These are phyloP conservation scores for Diacarnus erythraeanus DNA, from an alignment of 37 sponge, comb jelly and placozoan genomes.

Conservation along the genomic window DNA sequence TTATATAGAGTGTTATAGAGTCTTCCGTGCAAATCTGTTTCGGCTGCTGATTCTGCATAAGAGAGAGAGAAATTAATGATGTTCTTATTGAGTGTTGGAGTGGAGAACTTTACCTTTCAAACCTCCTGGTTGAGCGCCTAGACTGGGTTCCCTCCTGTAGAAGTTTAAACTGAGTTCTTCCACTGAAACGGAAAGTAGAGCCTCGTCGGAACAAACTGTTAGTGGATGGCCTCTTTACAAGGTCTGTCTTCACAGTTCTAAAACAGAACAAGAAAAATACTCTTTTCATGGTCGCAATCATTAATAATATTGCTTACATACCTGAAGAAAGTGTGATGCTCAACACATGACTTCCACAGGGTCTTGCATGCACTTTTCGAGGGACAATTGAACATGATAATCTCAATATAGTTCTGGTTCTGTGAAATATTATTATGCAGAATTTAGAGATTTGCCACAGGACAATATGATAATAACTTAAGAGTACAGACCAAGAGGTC, in stretches of 20 bases:
- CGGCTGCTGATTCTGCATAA: constrained; percentile 10
- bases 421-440: no score
- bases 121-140: constrained; percentile 8
- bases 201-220: constrained; percentile 73
- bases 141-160: constrained; percentile 61
- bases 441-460: no score
- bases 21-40: constrained; percentile 7
- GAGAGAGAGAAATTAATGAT: neutral
- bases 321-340: constrained; percentile 92
- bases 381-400: constrained; percentile 61
- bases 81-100: neutral
- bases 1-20: constrained; percentile 7
- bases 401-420: constrained; percentile 46
- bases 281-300: neutral
- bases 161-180: constrained; percentile 75
- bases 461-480: no score
- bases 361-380: constrained; percentile 74
- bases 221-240: constrained; percentile 26
- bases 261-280: neutral
- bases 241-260: constrained; percentile 46
- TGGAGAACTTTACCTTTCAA: constrained; percentile 21
- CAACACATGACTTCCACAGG: constrained; percentile 91
- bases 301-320: neutral
- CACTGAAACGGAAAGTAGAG: constrained; percentile 85
- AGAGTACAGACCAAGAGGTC: no score